Conservation (phyloP, 37 sponge, comb jelly and placozoan genomes). For the Ephydatia muelleri region DNA sequence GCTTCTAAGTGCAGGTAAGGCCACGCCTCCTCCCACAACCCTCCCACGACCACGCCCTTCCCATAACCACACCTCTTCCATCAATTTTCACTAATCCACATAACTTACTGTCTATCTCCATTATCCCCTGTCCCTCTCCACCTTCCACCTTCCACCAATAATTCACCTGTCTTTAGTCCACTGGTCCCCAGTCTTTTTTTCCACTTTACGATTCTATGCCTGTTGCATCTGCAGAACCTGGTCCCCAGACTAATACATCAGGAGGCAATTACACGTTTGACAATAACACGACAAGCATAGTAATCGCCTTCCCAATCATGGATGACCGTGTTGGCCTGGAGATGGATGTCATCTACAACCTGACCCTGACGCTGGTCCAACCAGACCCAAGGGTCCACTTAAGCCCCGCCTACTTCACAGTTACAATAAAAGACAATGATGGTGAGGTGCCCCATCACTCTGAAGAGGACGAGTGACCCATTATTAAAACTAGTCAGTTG, state of each 20-base stretch:
- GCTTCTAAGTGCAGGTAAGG: no score
- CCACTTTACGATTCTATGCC: no score
- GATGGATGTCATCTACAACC: background rate
- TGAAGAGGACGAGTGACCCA: no score
- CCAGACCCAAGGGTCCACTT: background rate
- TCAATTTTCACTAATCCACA: no score
- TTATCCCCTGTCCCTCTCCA: no score
- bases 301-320: background rate
- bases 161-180: background rate
- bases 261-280: slow-evolving; percentile 8
- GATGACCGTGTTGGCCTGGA: background rate
- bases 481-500: background rate
- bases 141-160: no score
- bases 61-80: no score
- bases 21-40: no score
- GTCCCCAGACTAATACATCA: no score
- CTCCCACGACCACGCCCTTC: background rate
- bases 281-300: background rate
- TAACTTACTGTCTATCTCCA: no score
- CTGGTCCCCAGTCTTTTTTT: background rate
- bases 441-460: background rate
- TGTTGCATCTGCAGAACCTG: no score
- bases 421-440: background rate
- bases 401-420: background rate
- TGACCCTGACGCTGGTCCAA: background rate